Conservation (phyloP, 1,140 invertebrate genomes). For the Druon quercuslanigerum region DNA sequence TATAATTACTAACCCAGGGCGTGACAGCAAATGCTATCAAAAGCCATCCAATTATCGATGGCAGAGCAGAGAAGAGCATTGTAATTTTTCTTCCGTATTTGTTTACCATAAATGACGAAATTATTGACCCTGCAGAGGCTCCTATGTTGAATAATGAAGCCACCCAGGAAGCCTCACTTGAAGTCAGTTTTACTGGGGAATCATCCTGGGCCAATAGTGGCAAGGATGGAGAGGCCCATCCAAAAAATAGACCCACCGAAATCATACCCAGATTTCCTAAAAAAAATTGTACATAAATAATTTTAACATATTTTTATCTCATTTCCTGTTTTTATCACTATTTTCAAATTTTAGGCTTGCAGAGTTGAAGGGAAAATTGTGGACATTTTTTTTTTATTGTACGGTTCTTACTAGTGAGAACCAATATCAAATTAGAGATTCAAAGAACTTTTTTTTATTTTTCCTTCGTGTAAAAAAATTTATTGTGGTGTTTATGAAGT, state of each 20-base stretch:
- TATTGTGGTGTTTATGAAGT: too few relatives aligned
- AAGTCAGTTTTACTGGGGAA: conserved; percentile 38
- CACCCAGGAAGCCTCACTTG: conserved; percentile 43
- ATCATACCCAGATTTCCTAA: conserved; percentile 45
- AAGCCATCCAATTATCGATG: conserved; percentile 79
- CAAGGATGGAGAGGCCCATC: conserved; percentile 51
- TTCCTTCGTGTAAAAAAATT: too few relatives aligned
- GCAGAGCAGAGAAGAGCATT: conserved; percentile 77
- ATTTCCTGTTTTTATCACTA: too few relatives aligned
- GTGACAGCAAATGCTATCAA: conserved; percentile 76
- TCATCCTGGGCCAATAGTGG: conserved; percentile 28
- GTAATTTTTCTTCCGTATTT: conserved; percentile 80
- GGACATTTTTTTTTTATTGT: too few relatives aligned
- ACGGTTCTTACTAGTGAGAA: too few relatives aligned
- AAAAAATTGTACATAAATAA: not conserved
- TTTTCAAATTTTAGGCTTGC: too few relatives aligned
- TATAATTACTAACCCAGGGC: conserved; percentile 64
- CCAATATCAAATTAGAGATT: too few relatives aligned
- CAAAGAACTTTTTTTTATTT: too few relatives aligned
- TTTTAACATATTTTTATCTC: too few relatives aligned
- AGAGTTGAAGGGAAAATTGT: too few relatives aligned
- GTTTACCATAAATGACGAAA: conserved; percentile 37
- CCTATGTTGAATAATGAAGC: conserved; percentile 38
- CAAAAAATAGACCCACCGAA: conserved; percentile 37
- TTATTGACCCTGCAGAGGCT: not conserved